Evolutionary conservation across 2,797 vertebrate genomes (phyloP).

Genomic region (Microctenopoma lineatum): DNA sequence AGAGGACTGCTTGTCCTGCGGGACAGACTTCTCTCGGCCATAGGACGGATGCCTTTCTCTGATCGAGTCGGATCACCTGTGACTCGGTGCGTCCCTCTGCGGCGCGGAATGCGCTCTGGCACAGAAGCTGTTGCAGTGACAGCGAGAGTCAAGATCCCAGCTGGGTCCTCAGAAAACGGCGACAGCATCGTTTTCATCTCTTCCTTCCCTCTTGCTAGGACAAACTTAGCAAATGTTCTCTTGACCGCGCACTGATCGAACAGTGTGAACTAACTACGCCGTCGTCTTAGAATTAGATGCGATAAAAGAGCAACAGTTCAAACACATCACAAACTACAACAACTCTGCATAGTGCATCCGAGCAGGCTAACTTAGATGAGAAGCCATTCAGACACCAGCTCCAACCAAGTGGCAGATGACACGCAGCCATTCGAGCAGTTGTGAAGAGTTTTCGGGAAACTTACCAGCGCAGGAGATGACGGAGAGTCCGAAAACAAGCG

Average conservation of each 20-base stretch:
- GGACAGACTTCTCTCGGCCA: background rate
- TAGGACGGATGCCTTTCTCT: background rate
- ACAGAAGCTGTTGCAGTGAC: background rate
- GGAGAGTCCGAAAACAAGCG: slow-evolving; percentile 81
- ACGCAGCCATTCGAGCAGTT: background rate
- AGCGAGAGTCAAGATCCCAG: slow-evolving; percentile 18
- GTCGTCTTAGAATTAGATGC: background rate
- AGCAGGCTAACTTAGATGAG: background rate
- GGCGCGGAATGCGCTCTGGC: slow-evolving; percentile 5
- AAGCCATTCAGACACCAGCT: slow-evolving; percentile 2
- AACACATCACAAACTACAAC: background rate
- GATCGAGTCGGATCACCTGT: background rate
- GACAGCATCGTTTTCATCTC: slow-evolving; percentile 1
- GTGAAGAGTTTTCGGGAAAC: slow-evolving; percentile 44
- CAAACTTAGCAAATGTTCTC: background rate
- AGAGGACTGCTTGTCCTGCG: slow-evolving; percentile 16
- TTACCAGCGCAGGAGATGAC: slow-evolving; percentile 80
- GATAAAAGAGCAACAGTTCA: background rate
- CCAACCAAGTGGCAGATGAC: background rate
- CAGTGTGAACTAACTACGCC: background rate
- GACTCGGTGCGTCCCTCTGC: background rate
- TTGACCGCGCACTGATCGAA: background rate
- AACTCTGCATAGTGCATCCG: background rate
- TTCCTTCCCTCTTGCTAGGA: background rate
- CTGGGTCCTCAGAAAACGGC: background rate